Evolutionary conservation across 2,797 vertebrate species (phyloP), one percentile per base, ranked within the genome.

Genomic region (Natrix natrix): DNA sequence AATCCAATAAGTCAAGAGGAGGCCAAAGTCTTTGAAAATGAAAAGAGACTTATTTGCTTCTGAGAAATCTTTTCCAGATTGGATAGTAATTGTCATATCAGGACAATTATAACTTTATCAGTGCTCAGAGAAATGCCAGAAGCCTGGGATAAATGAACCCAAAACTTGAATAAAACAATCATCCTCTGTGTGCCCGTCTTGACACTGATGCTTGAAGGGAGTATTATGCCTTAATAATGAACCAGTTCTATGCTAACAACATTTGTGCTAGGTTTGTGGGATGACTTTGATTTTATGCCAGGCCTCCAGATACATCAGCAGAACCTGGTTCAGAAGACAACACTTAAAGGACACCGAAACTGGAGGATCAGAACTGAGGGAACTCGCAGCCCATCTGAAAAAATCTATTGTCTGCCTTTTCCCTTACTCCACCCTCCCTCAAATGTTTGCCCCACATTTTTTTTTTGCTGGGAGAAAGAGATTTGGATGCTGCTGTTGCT

Each of bases 1-100:
- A 98, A 98, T 93, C 91, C 66, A 57, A 95, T 98, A 87, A 97
- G 95, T 86, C 95, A 96, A 16, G 98, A 98, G 63, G 98, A 98
- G 43, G 96, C 96, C 91, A 96, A 96, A 95, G 96, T 93, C 91
- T 98, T 98, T 93, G 96, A 97, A 94, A 92, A 94, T 0, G 98
- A 98, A 93, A 96, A 96, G 89, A 94, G 98, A 83, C 96, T 98
- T 28, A 32, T 98, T 95, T 97, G 96, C 94, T 97, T 96, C 94
- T 98, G 96, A 98, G 90, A 4, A 55, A 93, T 0, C 2, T 91
- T 88, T 91, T 1, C 48, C 90, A 6, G 0, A 10, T 91, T 89
- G 3, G 13, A 88, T 87, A 78, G 93, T 86, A 20, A 87, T 24
- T 88, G 0, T 0, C 37, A 83, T 87, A 92, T 92, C 92, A 20